phyloP scores from a whole-genome alignment of 2,797 vertebrate species.

The Arremon aurantiirostris region DNA sequence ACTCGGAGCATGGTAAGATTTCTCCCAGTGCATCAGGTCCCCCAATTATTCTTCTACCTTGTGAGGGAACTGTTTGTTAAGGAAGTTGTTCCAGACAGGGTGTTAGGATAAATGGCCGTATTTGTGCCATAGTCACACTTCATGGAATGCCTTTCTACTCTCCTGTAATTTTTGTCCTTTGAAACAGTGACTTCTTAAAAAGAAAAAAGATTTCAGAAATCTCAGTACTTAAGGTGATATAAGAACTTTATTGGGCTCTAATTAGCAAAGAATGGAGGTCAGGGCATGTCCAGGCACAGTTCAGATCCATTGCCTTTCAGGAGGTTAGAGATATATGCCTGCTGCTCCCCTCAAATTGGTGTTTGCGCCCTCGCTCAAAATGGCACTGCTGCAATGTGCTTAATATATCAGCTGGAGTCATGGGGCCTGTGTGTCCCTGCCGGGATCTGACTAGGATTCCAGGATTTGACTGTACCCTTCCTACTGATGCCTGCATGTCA shows the following conservation, averaged over 20 bases:
- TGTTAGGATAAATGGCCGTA: fast-evolving
- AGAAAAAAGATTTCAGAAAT: not conserved
- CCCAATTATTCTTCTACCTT: not conserved
- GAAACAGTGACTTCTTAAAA: not conserved
- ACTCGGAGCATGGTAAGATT: not conserved
- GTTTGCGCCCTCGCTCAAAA: not conserved
- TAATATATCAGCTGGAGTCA: not conserved
- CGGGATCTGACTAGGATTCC: not conserved
- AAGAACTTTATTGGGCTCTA: not conserved
- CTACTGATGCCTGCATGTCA: not conserved
- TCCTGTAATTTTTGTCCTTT: not conserved
- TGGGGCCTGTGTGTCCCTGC: not conserved
- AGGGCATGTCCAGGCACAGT: not conserved
- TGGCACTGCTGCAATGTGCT: not conserved
- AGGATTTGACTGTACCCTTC: not conserved
- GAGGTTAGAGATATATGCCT: not conserved
- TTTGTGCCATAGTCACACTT: not conserved
- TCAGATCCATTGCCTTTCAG: not conserved
- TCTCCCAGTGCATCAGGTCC: not conserved
- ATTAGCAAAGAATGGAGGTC: not conserved
- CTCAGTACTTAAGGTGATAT: not conserved
- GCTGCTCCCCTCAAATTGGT: not conserved
- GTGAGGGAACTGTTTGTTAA: not conserved
- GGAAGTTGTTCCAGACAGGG: not conserved
- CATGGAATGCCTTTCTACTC: not conserved